phyloP scores from a whole-genome alignment of 2,797 vertebrate genomes.

The Malacoctenus gilli region DNA sequence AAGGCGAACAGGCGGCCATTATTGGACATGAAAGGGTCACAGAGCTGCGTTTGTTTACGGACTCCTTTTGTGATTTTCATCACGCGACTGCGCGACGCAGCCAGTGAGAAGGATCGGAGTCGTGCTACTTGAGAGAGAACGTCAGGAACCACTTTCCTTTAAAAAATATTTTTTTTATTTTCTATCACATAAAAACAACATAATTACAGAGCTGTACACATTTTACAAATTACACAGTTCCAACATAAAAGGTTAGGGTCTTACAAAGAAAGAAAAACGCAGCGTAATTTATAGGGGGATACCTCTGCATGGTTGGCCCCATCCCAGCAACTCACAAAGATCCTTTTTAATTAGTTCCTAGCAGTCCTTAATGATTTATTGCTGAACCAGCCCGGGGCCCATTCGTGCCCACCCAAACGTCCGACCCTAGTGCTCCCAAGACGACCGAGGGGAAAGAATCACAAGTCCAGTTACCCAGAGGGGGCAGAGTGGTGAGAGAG shows the following conservation, averaged over 20 bases:
- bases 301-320: conserved; percentile 46
- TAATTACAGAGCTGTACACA: conserved; percentile 81
- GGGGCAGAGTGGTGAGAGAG: conserved; percentile 71
- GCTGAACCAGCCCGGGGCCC: conserved; percentile 28
- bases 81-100: not conserved
- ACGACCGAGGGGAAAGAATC: conserved; percentile 52
- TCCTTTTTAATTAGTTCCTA: conserved; percentile 21
- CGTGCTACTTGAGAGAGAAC: no score
- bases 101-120: no score
- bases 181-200: conserved; percentile 72
- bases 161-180: conserved; percentile 83
- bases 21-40: conserved; percentile 32
- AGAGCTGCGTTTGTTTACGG: conserved; percentile 11
- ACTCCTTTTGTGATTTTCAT: not conserved
- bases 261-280: conserved; percentile 55
- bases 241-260: conserved; percentile 47
- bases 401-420: conserved; percentile 40
- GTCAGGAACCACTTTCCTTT: conserved; percentile 71
- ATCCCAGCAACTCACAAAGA: conserved; percentile 53
- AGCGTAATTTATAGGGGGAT: conserved; percentile 51
- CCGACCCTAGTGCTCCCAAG: conserved; percentile 59
- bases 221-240: conserved; percentile 80
- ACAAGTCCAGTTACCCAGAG: conserved; percentile 57
- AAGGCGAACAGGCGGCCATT: conserved; percentile 38
- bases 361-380: conserved; percentile 19